Base-by-base conservation (phyloP, 1,140 invertebrate genomes). In the Sipha flava region DNA sequence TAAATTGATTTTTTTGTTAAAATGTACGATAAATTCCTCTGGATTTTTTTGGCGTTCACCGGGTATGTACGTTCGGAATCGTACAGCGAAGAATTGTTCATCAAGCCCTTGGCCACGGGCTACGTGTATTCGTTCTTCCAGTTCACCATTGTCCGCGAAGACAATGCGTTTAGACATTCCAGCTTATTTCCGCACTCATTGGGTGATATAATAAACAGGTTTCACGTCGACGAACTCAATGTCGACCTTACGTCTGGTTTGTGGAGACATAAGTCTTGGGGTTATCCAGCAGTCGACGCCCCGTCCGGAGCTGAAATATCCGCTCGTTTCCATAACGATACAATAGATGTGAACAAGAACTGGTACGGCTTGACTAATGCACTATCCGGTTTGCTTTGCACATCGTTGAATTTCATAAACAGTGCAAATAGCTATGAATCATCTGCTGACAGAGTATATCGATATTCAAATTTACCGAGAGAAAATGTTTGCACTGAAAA, bases 401-500 rank as follows among this genome's bases (percentile, higher is more conserved):
- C 96, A 29, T 98, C 97, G 1, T 87, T 99, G 7, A 98, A 98
- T 87, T 98, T 98, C 85, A 93, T 98, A 80, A 94, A 97, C 87
- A 87, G 88, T n/a, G 91, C 92, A 21, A 95, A 95, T 81, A 96
- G 93, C 37, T 88, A 81, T 80, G 82, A 79, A 84, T 34, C 84
- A 85, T 82, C 82, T 85, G 18, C 88, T 89, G 83, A 88, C 88
- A 81, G 88, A 88, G 80, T 87, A 87, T 85, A 94, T 52, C 88
- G 94, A 81, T 98, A 98, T 88, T 91, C 96, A 1, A 91, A 93
- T 52, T 85, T 99, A 79, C 95, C 97, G 0, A 88, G 93, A 81
- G 98, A 99, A 90, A 94, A 96, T 83, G 95, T 98, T 10, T 99
- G 98, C 84, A 99, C 97, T 23, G 97, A 99, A 88, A 99, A 99